Evolutionary conservation across 2,888 invertebrate genomes (phyloP), one percentile per base, ranked within the genome.

Genomic region (Lobophora halterata): DNA sequence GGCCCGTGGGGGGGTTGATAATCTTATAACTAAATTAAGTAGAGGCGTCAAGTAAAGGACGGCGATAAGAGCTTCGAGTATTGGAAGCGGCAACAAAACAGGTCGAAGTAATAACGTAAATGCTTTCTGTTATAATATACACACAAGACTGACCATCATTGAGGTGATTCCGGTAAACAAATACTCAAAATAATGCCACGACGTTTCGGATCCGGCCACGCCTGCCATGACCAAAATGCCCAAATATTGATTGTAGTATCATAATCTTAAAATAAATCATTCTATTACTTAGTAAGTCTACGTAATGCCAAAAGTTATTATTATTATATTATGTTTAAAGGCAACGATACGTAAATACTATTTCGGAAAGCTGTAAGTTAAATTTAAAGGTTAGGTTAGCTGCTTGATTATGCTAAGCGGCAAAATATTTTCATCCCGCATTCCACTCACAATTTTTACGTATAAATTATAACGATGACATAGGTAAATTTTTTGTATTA

Each of bases 21-120:
- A 79, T 80, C 78, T 80, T 79, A 71, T 62, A n/a, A 79, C 80
- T 85, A 83, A 85, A 82, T 83, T 85, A 85, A 87, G 82, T 85
- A 83, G 77, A 78, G 66, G 76, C 68, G 70, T 76, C 74, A 74
- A 80, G 68, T 78, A 72, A 71, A 79, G 83, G 86, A 86, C 86
- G 86, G 86, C 70, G 77, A 75, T 37, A 47, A 49, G 55, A 66
- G 67, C 63, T 61, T 61, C 66, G 67, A 67, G 58, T 60, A 54
- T 56, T 60, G 61, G 71, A 75, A 76, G 75, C 76, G 70, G 74
- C 64, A 76, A 77, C 66, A 67, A 65, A 78, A 76, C 69, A 61
- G 60, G 63, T 58, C 53, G 64, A 58, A 54, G 58, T 60, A 34
- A 61, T 55, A 63, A 71, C 62, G 64, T 82, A 83, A 85, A 85